Evolutionary conservation across 2,888 invertebrate genomes (phyloP), one percentile per base, ranked within the genome.

Genomic region (Ennomos quercinarius): DNA sequence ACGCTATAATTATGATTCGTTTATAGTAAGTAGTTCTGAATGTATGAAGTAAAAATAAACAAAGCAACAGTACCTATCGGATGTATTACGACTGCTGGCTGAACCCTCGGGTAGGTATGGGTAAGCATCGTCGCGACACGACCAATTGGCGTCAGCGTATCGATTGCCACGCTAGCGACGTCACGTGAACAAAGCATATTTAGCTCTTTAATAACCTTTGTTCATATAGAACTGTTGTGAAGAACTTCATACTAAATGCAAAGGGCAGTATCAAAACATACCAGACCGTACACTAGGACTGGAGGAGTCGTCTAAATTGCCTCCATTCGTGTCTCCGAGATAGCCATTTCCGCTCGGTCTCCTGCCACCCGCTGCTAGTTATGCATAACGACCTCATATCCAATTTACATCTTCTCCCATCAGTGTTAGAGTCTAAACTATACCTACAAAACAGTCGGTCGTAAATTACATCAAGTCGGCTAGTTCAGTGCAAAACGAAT

Each of bases 141-240:
- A 77, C 83, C 78, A 80, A 77, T 85, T 80, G 86, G 86, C 87
- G 89, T 81, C 87, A 75, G 67, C 61, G 72, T 90, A 91, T 91
- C 82, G 91, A 91, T 91, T 73, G 70, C 70, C 74, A 76, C 76
- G 73, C 69, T 68, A 66, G 67, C 76, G 67, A 80, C 81, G 81
- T 83, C 81, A 84, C 71, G 67, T 70, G 70, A 66, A 74, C 72
- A n/a, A n/a, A n/a, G n/a, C n/a, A 77, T 73, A 72, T 55, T 66
- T 52, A 65, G 77, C 70, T 67, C 69, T 67, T 67, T 76, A 76
- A 76, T 72, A 77, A 76, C 27, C 42, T 36, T 37, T 27, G 10
- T 38, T 73, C 73, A 74, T 71, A 56, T 64, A 66, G 68, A 40
- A 44, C 27, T 9, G 11, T 4, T 27, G 13, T 41, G 40, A 17